phyloP scores from a whole-genome alignment of 1,140 invertebrate species.

The Pogonomyrmex californicus region DNA sequence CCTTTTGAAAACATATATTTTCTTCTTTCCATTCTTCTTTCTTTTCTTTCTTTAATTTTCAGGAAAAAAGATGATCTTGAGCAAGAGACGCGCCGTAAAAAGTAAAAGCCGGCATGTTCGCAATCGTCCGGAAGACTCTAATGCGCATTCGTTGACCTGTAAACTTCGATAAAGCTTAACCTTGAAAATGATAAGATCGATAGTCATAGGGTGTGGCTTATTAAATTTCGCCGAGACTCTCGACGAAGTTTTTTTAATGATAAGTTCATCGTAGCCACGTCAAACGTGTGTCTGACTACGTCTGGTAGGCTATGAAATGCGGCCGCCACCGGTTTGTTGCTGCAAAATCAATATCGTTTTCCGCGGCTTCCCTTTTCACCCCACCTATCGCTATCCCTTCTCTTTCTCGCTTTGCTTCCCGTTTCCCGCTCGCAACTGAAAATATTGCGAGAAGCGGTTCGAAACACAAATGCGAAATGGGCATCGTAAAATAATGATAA shows the following conservation, averaged over 20 bases:
- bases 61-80: neutral
- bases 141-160: conserved; percentile 75
- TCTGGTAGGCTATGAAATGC: conserved; percentile 72
- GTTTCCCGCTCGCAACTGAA: conserved; percentile 38
- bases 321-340: conserved; percentile 75
- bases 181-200: conserved; percentile 73
- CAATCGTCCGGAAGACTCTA: conserved; percentile 56
- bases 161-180: conserved; percentile 79
- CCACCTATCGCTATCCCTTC: conserved; percentile 27
- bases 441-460: conserved; percentile 22
- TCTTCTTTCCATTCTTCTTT: neutral
- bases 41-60: neutral
- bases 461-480: conserved; percentile 44
- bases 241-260: conserved; percentile 41
- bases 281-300: conserved; percentile 52
- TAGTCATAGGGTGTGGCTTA: conserved; percentile 68
- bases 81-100: neutral
- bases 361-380: conserved; percentile 17
- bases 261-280: conserved; percentile 5
- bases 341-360: conserved; percentile 78
- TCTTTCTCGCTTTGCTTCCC: conserved; percentile 59
- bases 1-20: neutral
- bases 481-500: conserved; percentile 41
- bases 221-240: conserved; percentile 13
- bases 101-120: conserved; percentile 47